These are phyloP conservation scores for Pristiophorus japonicus DNA, from an alignment of 2,113 vertebrate species.

Conservation along the genomic window DNA sequence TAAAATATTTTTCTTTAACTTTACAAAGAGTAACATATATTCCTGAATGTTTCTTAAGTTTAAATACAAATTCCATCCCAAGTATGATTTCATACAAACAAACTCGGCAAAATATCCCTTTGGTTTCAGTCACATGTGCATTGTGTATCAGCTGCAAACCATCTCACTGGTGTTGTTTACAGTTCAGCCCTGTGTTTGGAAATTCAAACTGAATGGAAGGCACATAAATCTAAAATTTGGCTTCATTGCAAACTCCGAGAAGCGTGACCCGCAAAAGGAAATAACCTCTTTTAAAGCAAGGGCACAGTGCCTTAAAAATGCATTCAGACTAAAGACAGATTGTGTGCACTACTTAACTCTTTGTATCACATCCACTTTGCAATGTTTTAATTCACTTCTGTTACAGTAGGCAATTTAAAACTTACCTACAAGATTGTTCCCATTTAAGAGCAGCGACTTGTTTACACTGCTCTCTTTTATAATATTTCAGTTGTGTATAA, in stretches of 20 bases:
- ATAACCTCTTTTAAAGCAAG: slow-evolving; percentile 33
- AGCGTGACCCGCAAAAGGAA: slow-evolving; percentile 35
- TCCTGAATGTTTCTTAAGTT: not conserved
- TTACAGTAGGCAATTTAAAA: not conserved
- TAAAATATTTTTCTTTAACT: not conserved
- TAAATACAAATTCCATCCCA: not conserved
- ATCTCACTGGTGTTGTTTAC: slow-evolving; percentile 32
- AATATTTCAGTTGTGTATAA: not conserved
- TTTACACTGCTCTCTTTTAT: not conserved
- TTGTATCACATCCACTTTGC: slow-evolving; percentile 16
- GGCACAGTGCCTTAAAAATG: slow-evolving; percentile 4
- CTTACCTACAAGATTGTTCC: not conserved
- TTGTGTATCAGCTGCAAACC: slow-evolving; percentile 31
- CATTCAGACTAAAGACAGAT: slow-evolving; percentile 8
- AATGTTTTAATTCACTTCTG: not conserved
- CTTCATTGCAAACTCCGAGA: slow-evolving; percentile 18
- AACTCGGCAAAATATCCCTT: not conserved
- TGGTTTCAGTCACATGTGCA: slow-evolving; percentile 7
- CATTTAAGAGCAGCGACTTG: not conserved
- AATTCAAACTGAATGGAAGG: slow-evolving; percentile 36
- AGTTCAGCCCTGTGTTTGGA: slow-evolving; percentile 31
- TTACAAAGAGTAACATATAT: not conserved
- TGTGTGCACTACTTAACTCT: slow-evolving; percentile 17
- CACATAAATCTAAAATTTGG: slow-evolving; percentile 32
- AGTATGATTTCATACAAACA: not conserved